Evolutionary conservation across 1,140 invertebrate species (phyloP).

Genomic region (Drosophila pruinosa): DNA sequence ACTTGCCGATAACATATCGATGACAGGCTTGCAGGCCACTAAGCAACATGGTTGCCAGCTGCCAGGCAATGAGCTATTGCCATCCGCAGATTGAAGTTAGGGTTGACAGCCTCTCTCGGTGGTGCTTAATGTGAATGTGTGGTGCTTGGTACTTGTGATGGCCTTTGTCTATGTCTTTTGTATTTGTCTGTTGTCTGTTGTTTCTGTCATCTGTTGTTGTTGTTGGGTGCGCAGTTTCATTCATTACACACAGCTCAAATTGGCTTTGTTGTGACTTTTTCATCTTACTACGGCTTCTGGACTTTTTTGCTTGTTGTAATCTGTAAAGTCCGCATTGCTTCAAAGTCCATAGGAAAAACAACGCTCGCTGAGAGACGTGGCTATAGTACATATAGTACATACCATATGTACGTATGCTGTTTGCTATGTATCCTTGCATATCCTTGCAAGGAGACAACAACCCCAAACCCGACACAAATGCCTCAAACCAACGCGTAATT

Average conservation of each 20-base stretch:
- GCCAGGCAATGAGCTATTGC: too few species aligned
- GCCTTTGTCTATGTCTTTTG: not conserved
- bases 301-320: constrained; percentile 52
- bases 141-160: not conserved
- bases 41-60: too few species aligned
- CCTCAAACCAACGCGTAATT: constrained; percentile 63
- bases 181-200: not conserved
- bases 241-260: constrained; percentile 40
- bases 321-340: constrained; percentile 77
- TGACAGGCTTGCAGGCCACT: not conserved
- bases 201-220: not conserved
- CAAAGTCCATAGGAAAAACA: constrained; percentile 55
- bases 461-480: constrained; percentile 29
- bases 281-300: constrained; percentile 1
- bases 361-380: too few species aligned
- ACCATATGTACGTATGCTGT: not conserved
- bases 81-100: not conserved
- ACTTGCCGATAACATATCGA: constrained; percentile 11
- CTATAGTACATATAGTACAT: not conserved
- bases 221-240: constrained; percentile 23
- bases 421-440: not conserved
- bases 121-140: not conserved
- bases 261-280: constrained; percentile 47
- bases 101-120: constrained; percentile 17
- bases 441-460: constrained; percentile 35